Conservation (phyloP, 2,113 vertebrate species). For the Axis porcinus region DNA sequence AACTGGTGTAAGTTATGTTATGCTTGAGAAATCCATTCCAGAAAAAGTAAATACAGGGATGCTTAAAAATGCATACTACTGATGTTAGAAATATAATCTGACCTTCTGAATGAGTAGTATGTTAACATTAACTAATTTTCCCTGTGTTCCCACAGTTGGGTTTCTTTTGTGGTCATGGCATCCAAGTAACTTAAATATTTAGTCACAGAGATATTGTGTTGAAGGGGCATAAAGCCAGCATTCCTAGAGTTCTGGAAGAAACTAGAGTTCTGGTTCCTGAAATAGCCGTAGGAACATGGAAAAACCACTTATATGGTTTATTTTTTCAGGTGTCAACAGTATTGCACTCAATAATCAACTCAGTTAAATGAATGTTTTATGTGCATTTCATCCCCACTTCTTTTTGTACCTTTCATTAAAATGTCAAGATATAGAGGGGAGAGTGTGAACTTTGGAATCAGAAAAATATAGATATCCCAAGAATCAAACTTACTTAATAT, state of each 20-base stretch:
- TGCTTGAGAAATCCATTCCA: background rate
- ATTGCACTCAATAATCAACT: background rate
- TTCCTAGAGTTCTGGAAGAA: conserved; percentile 18
- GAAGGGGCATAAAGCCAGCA: conserved; percentile 26
- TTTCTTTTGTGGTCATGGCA: conserved; percentile 38
- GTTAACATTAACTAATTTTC: background rate
- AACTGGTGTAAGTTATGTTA: background rate
- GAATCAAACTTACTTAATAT: background rate
- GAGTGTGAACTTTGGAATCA: background rate
- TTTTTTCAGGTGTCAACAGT: background rate
- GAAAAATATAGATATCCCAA: background rate
- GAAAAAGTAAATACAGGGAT: background rate
- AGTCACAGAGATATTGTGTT: background rate
- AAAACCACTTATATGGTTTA: background rate
- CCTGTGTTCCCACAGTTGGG: background rate
- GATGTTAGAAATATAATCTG: background rate
- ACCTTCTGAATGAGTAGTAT: background rate
- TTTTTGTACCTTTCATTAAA: background rate
- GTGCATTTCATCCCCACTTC: background rate
- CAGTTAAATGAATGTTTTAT: conserved; percentile 2
- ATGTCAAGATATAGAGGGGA: background rate
- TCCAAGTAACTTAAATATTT: conserved; percentile 56
- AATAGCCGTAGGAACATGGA: background rate
- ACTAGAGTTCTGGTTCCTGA: background rate
- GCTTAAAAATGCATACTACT: background rate